A percentile compares a stretch with the other conserved stretches of the same genome.
phyloP scores from a whole-genome alignment of 2,113 vertebrate genomes.

The Girardinichthys multiradiatus region DNA sequence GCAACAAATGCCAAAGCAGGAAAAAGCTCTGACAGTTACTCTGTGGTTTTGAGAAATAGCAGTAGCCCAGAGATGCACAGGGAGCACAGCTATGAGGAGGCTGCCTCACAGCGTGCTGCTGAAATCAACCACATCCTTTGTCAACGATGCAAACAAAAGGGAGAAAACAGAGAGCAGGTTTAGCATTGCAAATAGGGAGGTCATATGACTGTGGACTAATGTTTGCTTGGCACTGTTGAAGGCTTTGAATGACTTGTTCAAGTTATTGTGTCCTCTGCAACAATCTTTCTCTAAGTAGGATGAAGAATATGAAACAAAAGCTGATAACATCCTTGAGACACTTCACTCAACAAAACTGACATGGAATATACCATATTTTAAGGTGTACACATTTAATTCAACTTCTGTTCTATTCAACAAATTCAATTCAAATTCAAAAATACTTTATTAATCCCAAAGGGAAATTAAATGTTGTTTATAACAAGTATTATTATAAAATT shows the following conservation, averaged over 20 bases:
- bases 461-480: too few species aligned
- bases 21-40: constrained; percentile 55
- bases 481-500: too few species aligned
- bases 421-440: too few species aligned
- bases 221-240: background rate
- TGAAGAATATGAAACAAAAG: background rate
- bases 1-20: constrained; percentile 33
- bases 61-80: constrained; percentile 42
- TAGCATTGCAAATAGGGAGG: constrained; percentile 41
- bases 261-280: background rate
- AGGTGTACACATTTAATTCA: too few species aligned
- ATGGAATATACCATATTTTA: background rate
- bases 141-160: constrained; percentile 40
- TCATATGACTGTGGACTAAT: constrained; percentile 5
- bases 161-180: constrained; percentile 34
- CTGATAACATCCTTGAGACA: background rate
- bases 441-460: too few species aligned
- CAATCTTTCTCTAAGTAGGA: background rate
- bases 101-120: constrained; percentile 22
- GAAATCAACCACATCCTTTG: constrained; percentile 71
- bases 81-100: constrained; percentile 41
- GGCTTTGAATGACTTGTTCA: background rate
- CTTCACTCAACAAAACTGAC: background rate
- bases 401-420: too few species aligned
- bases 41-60: constrained; percentile 68